A percentile compares a stretch with the other conserved stretches of the same genome.
Conservation (phyloP, 2,797 vertebrate species). For the Sebastes melanostomus region DNA sequence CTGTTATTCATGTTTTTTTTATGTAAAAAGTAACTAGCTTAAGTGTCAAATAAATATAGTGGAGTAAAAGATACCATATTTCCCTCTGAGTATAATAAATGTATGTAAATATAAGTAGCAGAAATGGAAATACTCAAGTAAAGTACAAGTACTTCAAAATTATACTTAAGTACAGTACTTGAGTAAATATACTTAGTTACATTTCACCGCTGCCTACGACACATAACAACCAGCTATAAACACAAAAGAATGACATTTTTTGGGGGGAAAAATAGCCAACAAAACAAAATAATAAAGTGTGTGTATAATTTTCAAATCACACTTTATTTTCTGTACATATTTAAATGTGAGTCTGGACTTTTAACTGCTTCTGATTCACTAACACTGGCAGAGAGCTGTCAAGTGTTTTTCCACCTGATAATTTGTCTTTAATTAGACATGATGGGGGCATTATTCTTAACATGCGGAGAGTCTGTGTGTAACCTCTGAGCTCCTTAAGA, state of each 20-base stretch:
- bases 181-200: no score
- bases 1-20: no score
- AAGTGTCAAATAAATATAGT: no score
- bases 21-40: no score
- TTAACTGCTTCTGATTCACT: slow-evolving; percentile 20
- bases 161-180: no score
- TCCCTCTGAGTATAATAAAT: no score
- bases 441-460: slow-evolving; percentile 48
- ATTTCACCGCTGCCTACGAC: background rate
- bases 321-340: background rate
- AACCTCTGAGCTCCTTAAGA: slow-evolving; percentile 69
- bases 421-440: slow-evolving; percentile 54
- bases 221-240: background rate
- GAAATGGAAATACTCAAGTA: no score
- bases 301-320: background rate
- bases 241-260: background rate
- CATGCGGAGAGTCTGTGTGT: slow-evolving; percentile 40
- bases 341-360: background rate
- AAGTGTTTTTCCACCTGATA: slow-evolving; percentile 35
- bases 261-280: accelerated
- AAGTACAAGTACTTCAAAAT: no score
- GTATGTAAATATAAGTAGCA: no score
- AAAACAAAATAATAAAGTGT: background rate
- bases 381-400: background rate
- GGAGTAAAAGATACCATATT: no score